A percentile compares a stretch with the other conserved stretches of the same genome.
Evolutionary conservation across 2,113 vertebrate species (phyloP).

Genomic region (Rhadina sibilatrix): DNA sequence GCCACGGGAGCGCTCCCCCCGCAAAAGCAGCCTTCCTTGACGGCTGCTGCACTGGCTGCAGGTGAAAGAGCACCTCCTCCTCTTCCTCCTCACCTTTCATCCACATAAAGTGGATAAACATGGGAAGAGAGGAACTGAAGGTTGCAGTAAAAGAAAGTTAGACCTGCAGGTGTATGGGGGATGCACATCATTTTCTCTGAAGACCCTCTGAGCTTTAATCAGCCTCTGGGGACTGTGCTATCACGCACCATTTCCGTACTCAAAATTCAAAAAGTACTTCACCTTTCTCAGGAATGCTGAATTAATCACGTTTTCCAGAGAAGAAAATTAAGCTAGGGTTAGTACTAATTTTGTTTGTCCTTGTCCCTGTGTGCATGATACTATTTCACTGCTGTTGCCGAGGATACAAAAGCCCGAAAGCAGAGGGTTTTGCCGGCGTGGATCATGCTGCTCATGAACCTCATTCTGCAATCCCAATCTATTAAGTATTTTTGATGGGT

Average conservation of each 20-base stretch:
- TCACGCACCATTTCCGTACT: not conserved
- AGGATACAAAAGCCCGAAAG: not conserved
- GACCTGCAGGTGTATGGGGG: rapidly evolving
- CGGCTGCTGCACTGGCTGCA: not conserved
- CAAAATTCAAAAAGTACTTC: not conserved
- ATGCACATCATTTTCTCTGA: not conserved
- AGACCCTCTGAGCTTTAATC: not conserved
- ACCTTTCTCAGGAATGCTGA: not conserved
- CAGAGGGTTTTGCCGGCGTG: not conserved
- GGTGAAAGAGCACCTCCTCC: not conserved
- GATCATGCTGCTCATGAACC: not conserved
- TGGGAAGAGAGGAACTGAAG: not conserved
- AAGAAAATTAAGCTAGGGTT: not conserved
- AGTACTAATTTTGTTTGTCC: not conserved
- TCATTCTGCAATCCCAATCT: not conserved
- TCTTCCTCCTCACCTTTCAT: not conserved
- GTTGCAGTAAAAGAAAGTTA: not conserved
- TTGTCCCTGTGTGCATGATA: too few relatives aligned
- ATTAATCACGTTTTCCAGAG: not conserved
- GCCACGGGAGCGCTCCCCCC: not conserved
- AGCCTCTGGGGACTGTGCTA: rapidly evolving
- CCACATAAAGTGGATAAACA: not conserved
- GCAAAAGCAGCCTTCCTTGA: not conserved
- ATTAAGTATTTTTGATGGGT: not conserved
- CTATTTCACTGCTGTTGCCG: not conserved